These are phyloP conservation scores for Drosophila yakuba DNA, from an alignment of 1,140 invertebrate species.

Conservation along the genomic window DNA sequence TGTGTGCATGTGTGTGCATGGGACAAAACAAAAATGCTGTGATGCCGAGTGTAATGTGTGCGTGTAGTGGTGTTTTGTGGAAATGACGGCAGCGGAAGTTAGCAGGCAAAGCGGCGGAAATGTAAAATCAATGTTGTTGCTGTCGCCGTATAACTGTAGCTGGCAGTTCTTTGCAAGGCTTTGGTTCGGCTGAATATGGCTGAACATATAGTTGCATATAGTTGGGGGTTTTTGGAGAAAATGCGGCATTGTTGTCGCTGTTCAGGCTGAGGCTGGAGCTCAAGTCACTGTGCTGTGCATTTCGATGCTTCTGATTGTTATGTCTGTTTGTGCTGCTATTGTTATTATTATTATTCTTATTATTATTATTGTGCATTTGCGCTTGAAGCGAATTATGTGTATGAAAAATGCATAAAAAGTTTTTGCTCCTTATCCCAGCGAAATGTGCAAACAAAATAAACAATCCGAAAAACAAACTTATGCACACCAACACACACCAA, in stretches of 20 bases:
- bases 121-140: constrained; percentile 76
- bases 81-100: constrained; percentile 55
- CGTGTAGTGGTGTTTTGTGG: constrained; percentile 26
- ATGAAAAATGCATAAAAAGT: constrained; percentile 74
- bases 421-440: constrained; percentile 58
- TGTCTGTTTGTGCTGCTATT: constrained; percentile 60
- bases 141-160: constrained; percentile 55
- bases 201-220: constrained; percentile 9
- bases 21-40: constrained; percentile 54
- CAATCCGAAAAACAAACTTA: constrained; percentile 48
- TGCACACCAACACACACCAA: constrained; percentile 1
- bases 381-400: constrained; percentile 74
- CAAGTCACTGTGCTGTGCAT: constrained; percentile 29
- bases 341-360: constrained; percentile 45
- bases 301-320: constrained; percentile 57
- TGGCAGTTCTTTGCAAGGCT: constrained; percentile 33
- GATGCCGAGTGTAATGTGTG: constrained; percentile 28
- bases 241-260: constrained; percentile 70
- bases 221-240: constrained; percentile 4
- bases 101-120: constrained; percentile 75
- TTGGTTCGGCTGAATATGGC: constrained; percentile 7
- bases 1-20: constrained; percentile 43
- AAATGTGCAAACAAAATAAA: constrained; percentile 71
- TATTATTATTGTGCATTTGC: constrained; percentile 77
- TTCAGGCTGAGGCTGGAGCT: constrained; percentile 13